Base-by-base conservation (phyloP, 2,113 vertebrate genomes). In the Python bivittatus region DNA sequence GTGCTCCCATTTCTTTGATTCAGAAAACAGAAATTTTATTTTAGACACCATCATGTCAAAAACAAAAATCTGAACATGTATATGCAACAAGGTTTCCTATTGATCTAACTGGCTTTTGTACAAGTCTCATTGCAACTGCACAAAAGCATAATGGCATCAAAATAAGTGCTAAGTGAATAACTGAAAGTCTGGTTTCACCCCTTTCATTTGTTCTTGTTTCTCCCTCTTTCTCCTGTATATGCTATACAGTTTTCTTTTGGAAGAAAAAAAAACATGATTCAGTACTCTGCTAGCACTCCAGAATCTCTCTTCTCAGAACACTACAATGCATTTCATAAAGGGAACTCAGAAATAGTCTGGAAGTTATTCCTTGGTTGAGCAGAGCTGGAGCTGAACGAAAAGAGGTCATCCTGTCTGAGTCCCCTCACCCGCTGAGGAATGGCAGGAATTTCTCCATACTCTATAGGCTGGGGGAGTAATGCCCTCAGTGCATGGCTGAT, bases 371-470 rank as follows among this genome's bases (percentile, higher is more conserved):
- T 93, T 93, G 88, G 92, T 91, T 38, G 27, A 93, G 22, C 23
- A 93, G 86, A 93, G 93, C 93, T 90, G 84, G 93, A 86, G 92
- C 57, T 89, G 94, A 96, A 97, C 97, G 96, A 97, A 96, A 94
- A 92, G 94, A 96, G 94, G 96, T 96, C 96, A 94, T 92, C 38
- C 90, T 61, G 91, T 93, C 96, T 90, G 84, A 92, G 92, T 93
- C 93, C 96, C 93, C 52, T 90, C 90, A 87, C n/a, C 27, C 88
- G 92, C 95, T 95, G 91, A 95, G 96, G 97, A 97, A 97, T 96
- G 96, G 96, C 94, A 96, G 91, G 97, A 97, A 96, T 97, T 94
- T 95, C 90, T 95, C 93, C 64, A 90, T 92, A 91, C 86, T 96
- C 92, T 92, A 60, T 91, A 79, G 95, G 92, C 94, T 68, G 92